These are phyloP conservation scores for Spondyliosoma cantharus DNA, from an alignment of 2,797 vertebrate genomes.

Conservation along the genomic window DNA sequence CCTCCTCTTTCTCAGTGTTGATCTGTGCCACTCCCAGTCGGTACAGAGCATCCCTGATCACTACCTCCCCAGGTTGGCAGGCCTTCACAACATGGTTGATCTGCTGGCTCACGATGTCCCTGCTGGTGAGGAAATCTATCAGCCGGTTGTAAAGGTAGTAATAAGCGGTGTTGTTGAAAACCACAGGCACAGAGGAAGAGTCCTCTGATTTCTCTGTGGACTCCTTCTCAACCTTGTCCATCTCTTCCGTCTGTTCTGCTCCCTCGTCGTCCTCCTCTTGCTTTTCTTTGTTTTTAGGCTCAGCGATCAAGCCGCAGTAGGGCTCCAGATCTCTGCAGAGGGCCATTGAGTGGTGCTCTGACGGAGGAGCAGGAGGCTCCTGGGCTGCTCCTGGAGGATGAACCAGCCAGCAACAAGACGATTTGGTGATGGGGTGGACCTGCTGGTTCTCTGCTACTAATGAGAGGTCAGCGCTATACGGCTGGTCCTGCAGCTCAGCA, in stretches of 20 bases:
- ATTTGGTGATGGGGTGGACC: constrained; percentile 91
- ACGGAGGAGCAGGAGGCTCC: constrained; percentile 45
- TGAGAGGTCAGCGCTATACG: constrained; percentile 85
- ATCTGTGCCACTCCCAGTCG: constrained; percentile 96
- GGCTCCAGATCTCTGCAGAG: constrained; percentile 93
- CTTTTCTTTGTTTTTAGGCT: constrained; percentile 73
- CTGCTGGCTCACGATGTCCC: constrained; percentile 94
- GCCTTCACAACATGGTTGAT: constrained; percentile 92
- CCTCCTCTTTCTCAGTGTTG: constrained; percentile 88
- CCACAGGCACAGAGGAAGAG: constrained; percentile 67
- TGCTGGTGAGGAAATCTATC: constrained; percentile 94
- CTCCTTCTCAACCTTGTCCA: not conserved
- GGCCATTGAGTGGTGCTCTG: constrained; percentile 85
- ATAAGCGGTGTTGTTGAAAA: constrained; percentile 92
- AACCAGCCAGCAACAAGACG: constrained; percentile 83
- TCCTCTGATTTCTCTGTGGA: constrained; percentile 19
- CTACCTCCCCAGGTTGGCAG: constrained; percentile 96
- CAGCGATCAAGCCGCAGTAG: constrained; percentile 80
- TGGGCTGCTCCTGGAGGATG: constrained; percentile 82
- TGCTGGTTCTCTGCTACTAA: constrained; percentile 83
- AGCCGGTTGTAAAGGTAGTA: constrained; percentile 99
- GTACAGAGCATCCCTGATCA: constrained; percentile 95
- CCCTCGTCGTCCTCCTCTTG: constrained; percentile 57
- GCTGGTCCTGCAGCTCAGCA: constrained; percentile 91
- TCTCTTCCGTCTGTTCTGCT: constrained; percentile 21